Percentiles rank a stretch among this genome's conserved stretches.
These are phyloP conservation scores for Labeo calbasu DNA, from an alignment of 2,797 vertebrate genomes.

Conservation along the genomic window DNA sequence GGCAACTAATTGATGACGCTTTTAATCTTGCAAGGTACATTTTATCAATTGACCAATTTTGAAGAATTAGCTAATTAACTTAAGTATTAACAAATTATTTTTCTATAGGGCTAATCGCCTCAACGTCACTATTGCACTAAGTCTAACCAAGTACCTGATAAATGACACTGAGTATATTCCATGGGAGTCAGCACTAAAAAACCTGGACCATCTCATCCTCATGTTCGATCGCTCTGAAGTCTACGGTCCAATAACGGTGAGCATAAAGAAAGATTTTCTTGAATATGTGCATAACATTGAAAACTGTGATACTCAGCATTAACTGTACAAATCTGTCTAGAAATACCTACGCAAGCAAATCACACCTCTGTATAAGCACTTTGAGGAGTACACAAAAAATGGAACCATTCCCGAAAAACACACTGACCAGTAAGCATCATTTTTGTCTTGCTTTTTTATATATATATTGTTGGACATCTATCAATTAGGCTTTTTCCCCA, in stretches of 20 bases:
- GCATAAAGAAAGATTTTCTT: background rate
- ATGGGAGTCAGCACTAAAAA: slow-evolving; percentile 71
- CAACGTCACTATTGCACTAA: slow-evolving; percentile 73
- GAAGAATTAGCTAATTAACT: background rate
- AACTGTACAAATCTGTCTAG: slow-evolving; percentile 68
- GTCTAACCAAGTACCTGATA: slow-evolving; percentile 74
- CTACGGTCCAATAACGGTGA: slow-evolving; percentile 78
- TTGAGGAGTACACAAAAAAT: slow-evolving; percentile 55
- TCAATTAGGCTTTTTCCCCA: slow-evolving; percentile 20
- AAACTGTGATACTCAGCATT: background rate
- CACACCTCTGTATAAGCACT: slow-evolving; percentile 71
- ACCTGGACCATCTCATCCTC: slow-evolving; percentile 71
- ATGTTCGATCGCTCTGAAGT: slow-evolving; percentile 83
- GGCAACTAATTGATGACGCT: slow-evolving; percentile 79
- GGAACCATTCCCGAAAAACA: slow-evolving; percentile 29
- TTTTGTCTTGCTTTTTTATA: background rate
- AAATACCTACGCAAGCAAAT: slow-evolving; percentile 82
- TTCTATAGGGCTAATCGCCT: slow-evolving; percentile 71
- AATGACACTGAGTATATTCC: slow-evolving; percentile 72
- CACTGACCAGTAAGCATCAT: slow-evolving; percentile 83
- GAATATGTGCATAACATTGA: background rate
- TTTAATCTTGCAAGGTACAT: slow-evolving; percentile 79
- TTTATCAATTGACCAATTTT: background rate
- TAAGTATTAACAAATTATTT: slow-evolving; percentile 10
- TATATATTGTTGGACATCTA: background rate